Conservation (phyloP, 2,797 vertebrate genomes). For the Esox lucius region DNA sequence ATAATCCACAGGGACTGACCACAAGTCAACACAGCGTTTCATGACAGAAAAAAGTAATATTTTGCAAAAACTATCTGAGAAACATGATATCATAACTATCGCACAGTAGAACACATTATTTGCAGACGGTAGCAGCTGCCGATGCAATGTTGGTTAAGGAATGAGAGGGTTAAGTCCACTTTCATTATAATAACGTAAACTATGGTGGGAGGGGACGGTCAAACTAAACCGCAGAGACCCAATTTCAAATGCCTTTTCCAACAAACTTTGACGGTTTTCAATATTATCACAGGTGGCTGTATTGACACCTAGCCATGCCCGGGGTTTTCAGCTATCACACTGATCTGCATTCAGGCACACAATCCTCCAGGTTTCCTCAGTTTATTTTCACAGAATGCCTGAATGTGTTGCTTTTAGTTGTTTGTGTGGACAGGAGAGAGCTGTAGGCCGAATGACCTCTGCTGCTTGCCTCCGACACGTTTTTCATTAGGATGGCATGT, state of each 20-base stretch:
- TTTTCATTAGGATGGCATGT: conserved; percentile 45
- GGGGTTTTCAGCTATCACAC: conserved; percentile 31
- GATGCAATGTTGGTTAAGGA: background rate
- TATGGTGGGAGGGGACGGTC: background rate
- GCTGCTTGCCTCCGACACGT: conserved; percentile 26
- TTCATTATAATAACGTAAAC: conserved; percentile 6
- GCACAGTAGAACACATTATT: conserved; percentile 13
- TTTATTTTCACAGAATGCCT: conserved; percentile 54
- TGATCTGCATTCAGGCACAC: conserved; percentile 48
- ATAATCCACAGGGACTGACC: background rate
- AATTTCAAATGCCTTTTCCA: conserved; percentile 33
- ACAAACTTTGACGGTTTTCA: conserved; percentile 28
- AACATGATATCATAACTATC: background rate
- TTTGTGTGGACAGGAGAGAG: conserved; percentile 34
- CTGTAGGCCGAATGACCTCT: conserved; percentile 43
- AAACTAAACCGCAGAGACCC: background rate
- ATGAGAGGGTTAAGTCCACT: conserved; percentile 5
- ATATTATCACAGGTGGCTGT: conserved; percentile 57
- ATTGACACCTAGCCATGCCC: conserved; percentile 45
- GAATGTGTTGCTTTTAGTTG: conserved; percentile 45
- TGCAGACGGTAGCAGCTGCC: conserved; percentile 1
- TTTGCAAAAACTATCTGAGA: background rate
- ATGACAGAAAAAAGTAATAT: background rate
- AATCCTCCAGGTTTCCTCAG: conserved; percentile 40
- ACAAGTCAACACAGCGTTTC: background rate